These are phyloP conservation scores for Zingel zingel DNA, from an alignment of 2,113 vertebrate genomes.

Conservation along the genomic window DNA sequence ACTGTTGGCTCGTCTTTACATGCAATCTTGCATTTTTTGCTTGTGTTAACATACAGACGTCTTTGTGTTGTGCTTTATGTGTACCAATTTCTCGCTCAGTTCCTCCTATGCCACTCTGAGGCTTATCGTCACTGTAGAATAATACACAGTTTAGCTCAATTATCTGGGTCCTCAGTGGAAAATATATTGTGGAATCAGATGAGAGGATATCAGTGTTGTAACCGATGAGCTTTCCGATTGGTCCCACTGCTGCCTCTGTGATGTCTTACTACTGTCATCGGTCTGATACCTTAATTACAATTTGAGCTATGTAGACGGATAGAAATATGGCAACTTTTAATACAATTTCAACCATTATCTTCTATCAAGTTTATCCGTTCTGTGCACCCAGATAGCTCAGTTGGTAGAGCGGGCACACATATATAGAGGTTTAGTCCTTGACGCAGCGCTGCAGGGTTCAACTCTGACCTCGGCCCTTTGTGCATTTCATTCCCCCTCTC, in stretches of 20 bases:
- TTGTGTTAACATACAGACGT: constrained; percentile 50
- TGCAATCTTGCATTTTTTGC: constrained; percentile 32
- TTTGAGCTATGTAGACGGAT: not conserved
- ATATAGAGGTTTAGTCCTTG: no score
- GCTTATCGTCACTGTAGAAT: constrained; percentile 43
- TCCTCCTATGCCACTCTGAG: constrained; percentile 9
- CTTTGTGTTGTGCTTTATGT: constrained; percentile 21
- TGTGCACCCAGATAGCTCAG: no score
- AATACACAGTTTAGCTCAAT: constrained; percentile 31
- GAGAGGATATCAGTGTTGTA: constrained; percentile 4
- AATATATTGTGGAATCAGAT: constrained; percentile 41
- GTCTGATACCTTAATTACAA: not conserved
- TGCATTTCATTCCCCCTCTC: no score
- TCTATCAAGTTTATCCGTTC: no score
- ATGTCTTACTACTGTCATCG: not conserved
- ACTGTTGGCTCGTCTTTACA: constrained; percentile 31
- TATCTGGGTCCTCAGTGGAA: constrained; percentile 33
- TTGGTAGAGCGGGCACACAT: no score
- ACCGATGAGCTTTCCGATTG: constrained; percentile 19
- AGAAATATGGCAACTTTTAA: not conserved
- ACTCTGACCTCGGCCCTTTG: no score
- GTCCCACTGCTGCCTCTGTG: not conserved
- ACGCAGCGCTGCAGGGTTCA: no score
- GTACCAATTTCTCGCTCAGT: constrained; percentile 18
- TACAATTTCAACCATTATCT: not conserved